phyloP scores from a whole-genome alignment of 2,797 vertebrate genomes.

The Microctenopoma steveboyesi region DNA sequence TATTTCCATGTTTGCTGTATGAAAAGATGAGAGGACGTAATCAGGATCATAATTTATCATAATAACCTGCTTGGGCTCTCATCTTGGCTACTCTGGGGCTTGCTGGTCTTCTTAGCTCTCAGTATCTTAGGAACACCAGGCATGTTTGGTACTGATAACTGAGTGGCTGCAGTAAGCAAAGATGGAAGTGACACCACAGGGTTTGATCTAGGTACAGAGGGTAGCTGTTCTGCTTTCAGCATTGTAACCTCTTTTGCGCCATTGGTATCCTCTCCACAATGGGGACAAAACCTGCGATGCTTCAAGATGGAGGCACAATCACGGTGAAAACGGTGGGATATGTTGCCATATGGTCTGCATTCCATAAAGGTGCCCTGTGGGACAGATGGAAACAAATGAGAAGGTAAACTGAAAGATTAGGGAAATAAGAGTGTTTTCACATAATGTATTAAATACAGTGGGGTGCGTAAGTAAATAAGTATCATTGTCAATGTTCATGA shows the following conservation, averaged over 20 bases:
- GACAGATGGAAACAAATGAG: conserved; percentile 1
- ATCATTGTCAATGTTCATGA: too few relatives aligned
- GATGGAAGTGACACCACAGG: conserved; percentile 39
- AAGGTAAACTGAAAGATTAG: neutral
- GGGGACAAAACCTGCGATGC: conserved; percentile 91
- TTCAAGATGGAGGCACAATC: conserved; percentile 91
- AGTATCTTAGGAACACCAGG: conserved; percentile 79
- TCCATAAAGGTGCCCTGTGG: conserved; percentile 96
- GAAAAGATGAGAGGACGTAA: neutral
- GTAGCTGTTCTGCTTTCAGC: conserved; percentile 80
- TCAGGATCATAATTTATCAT: too few relatives aligned
- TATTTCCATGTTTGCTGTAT: neutral
- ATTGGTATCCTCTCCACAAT: conserved; percentile 93
- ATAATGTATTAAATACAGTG: too few relatives aligned
- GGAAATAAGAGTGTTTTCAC: neutral
- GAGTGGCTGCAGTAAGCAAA: conserved; percentile 39
- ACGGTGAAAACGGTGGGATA: conserved; percentile 96
- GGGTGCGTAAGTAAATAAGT: too few relatives aligned
- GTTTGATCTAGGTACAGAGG: conserved; percentile 56
- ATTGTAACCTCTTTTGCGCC: conserved; percentile 91
- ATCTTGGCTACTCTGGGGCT: conserved; percentile 84
- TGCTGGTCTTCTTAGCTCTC: conserved; percentile 83
- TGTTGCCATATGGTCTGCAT: conserved; percentile 92
- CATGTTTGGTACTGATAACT: conserved; percentile 32
- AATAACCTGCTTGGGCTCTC: conserved; percentile 83